Percentiles rank a stretch among this genome's conserved stretches.
Evolutionary conservation across 2,113 vertebrate genomes (phyloP).

Genomic region (Ploceus nigricollis): DNA sequence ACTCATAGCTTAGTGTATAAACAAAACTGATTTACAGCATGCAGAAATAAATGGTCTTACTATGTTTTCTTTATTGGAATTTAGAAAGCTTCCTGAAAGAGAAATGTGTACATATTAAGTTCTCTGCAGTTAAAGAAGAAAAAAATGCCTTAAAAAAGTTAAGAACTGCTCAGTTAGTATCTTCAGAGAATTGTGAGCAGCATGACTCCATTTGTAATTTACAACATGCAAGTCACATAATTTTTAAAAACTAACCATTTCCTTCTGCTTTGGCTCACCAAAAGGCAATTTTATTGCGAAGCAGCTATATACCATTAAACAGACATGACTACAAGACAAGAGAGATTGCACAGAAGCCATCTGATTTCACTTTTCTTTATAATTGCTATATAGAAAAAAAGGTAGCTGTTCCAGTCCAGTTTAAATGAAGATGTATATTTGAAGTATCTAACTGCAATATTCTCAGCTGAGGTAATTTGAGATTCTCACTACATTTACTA

Average conservation of each 20-base stretch:
- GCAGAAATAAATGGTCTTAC: neutral
- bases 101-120: neutral
- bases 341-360: neutral
- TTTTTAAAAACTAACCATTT: neutral
- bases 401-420: neutral
- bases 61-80: neutral
- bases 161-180: neutral
- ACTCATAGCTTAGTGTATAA: neutral
- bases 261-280: neutral
- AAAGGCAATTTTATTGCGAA: neutral
- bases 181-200: neutral
- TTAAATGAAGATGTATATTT: neutral
- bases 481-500: neutral
- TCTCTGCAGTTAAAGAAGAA: neutral
- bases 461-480: neutral
- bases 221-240: neutral
- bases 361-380: neutral
- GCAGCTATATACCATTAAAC: neutral
- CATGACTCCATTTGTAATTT: neutral
- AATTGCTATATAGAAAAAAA: neutral
- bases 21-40: neutral
- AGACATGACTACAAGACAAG: neutral
- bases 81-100: slow-evolving; percentile 7
- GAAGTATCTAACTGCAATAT: neutral
- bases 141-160: neutral